Evolutionary conservation across 2,797 vertebrate species (phyloP), one percentile per base, ranked within the genome.

Genomic region (Tapera naevia): DNA sequence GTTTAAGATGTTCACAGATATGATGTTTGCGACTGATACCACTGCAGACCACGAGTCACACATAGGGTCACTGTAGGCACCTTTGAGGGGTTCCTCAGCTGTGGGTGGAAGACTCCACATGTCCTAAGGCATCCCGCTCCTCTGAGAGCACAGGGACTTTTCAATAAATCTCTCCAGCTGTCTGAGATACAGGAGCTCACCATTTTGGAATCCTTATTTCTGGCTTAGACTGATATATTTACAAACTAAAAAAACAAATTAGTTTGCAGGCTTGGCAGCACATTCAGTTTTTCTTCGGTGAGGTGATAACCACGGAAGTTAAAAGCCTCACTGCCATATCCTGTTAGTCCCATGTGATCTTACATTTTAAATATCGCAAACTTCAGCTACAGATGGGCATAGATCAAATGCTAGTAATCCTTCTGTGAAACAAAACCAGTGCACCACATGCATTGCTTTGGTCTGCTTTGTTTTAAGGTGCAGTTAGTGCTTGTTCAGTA

Each of bases 61-160:
- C 5, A 1, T 2, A n/a, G 50, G n/a, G 25, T 66, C 39, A 7
- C 60, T 32, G 0, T 11, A 10, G 25, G 56, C 23, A 37, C 15
- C 10, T 28, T 18, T n/a, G 28, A 32, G 33, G 15, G 18, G 7
- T 46, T 82, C 30, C n/a, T 69, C 33, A 37, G 32, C 50, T 35
- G 16, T 16, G 58, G 7, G 16, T n/a, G 21, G 27, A 51, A 50
- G 4, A 2, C 17, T 66, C 39, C 32, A 8, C 4, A 0, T 3
- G 9, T 27, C 43, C 65, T 13, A 12, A 35, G 22, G 12, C 46
- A 46, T 25, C 11, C 51, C 33, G 5, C 53, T 32, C 18, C 51
- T 46, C 75, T 37, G 32, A 41, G 25, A 74, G 32, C 35, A 41
- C 23, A 37, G 4, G 2, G 56, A 19, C 21, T 53, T 33, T 10